A percentile compares a stretch with the other conserved stretches of the same genome.
Evolutionary conservation across 2,888 invertebrate species (phyloP).

Genomic region (Oegoconia quadripuncta): DNA sequence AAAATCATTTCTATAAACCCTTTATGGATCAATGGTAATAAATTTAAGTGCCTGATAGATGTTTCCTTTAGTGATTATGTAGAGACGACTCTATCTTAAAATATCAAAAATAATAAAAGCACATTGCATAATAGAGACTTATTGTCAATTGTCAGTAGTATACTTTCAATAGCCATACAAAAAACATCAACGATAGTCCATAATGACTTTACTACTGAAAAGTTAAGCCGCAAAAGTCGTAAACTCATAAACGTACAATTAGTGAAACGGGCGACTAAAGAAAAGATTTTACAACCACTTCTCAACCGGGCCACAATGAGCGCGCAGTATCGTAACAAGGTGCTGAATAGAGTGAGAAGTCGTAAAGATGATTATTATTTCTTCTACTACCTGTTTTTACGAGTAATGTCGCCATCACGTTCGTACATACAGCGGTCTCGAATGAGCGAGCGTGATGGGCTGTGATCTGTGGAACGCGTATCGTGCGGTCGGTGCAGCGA

Average conservation of each 20-base stretch:
- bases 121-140: neutral
- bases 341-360: slow-evolving; percentile 81
- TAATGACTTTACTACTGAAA: slow-evolving; percentile 65
- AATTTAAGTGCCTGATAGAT: neutral
- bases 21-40: neutral
- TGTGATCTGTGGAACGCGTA: slow-evolving; percentile 50
- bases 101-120: neutral
- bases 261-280: slow-evolving; percentile 77
- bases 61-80: too few relatives aligned
- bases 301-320: slow-evolving; percentile 75
- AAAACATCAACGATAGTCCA: slow-evolving; percentile 55
- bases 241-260: slow-evolving; percentile 79
- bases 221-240: slow-evolving; percentile 74
- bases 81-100: neutral
- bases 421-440: slow-evolving; percentile 35
- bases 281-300: slow-evolving; percentile 79
- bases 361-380: slow-evolving; percentile 81
- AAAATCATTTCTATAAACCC: neutral
- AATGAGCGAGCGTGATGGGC: slow-evolving; percentile 52
- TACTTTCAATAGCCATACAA: slow-evolving; percentile 10
- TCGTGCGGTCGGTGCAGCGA: slow-evolving; percentile 42
- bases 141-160: neutral
- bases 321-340: slow-evolving; percentile 79
- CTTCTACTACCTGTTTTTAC: slow-evolving; percentile 81
- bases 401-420: slow-evolving; percentile 58